These are phyloP conservation scores for Lophius piscatorius DNA, from an alignment of 2,113 vertebrate genomes.

Conservation along the genomic window DNA sequence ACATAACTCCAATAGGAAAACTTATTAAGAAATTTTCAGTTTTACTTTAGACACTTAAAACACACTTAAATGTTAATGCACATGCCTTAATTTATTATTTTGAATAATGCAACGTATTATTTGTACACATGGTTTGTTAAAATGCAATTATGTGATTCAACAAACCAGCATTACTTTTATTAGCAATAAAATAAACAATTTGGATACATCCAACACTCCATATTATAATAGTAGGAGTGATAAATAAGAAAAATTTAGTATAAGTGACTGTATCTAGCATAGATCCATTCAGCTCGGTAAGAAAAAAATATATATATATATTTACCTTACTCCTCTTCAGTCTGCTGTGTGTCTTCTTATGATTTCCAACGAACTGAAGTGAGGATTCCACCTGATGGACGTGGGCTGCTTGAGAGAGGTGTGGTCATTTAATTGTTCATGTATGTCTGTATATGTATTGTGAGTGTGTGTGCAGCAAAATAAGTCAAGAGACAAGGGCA, in stretches of 20 bases:
- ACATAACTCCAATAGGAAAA: neutral
- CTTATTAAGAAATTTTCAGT: too few species aligned
- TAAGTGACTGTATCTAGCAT: neutral
- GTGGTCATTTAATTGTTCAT: slow-evolving; percentile 15
- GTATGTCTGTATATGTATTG: slow-evolving; percentile 19
- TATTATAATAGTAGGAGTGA: too few species aligned
- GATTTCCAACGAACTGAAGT: slow-evolving; percentile 17
- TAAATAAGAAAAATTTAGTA: neutral
- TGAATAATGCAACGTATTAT: too few species aligned
- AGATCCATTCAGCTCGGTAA: neutral
- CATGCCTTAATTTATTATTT: too few species aligned
- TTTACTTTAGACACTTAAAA: neutral
- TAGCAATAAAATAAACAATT: neutral
- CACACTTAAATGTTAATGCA: neutral
- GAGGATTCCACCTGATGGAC: slow-evolving; percentile 16
- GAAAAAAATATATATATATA: neutral
- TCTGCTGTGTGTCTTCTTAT: slow-evolving; percentile 18
- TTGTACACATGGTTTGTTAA: too few species aligned
- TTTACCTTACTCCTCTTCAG: slow-evolving; percentile 51
- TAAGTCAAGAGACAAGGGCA: slow-evolving; percentile 49
- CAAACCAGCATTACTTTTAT: neutral
- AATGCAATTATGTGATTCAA: too few species aligned
- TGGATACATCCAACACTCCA: too few species aligned
- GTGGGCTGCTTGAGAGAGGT: slow-evolving; percentile 20
- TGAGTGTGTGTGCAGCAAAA: slow-evolving; percentile 21